Percentiles rank a stretch among this genome's conserved stretches.
Evolutionary conservation across 2,888 invertebrate species (phyloP).

Genomic region (Platycheirus albimanus): DNA sequence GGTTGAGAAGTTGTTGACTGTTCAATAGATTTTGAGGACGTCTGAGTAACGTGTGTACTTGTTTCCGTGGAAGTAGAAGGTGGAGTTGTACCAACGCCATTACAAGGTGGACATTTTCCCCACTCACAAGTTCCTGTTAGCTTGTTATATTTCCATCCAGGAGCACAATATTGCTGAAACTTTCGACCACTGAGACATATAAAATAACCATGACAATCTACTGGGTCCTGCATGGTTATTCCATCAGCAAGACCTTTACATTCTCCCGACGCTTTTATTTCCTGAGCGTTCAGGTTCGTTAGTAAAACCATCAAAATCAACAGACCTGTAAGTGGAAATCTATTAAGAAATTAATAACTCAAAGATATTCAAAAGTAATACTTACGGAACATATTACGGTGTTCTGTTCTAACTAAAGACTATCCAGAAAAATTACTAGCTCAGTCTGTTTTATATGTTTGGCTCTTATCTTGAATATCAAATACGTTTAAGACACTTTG

Average conservation of each 20-base stretch:
- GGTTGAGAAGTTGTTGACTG: too few relatives aligned
- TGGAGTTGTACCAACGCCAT: too few relatives aligned
- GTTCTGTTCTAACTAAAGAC: not conserved
- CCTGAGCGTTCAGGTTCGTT: not conserved
- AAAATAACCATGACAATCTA: conserved; percentile 74
- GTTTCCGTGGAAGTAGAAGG: too few relatives aligned
- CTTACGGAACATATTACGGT: conserved; percentile 17
- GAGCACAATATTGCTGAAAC: conserved; percentile 64
- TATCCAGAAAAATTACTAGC: not conserved
- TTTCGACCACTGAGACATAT: conserved; percentile 54
- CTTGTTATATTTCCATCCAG: conserved; percentile 55
- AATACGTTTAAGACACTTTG: not conserved
- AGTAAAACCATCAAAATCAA: not conserved
- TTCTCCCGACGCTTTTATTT: not conserved
- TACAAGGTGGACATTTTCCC: conserved; percentile 74
- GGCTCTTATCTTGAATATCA: conserved; percentile 3
- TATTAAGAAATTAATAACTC: not conserved
- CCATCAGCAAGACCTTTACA: conserved; percentile 12
- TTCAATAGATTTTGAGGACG: too few relatives aligned
- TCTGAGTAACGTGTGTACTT: too few relatives aligned
- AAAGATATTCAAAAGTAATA: not conserved
- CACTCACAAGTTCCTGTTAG: conserved; percentile 35
- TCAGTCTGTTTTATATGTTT: conserved; percentile 12
- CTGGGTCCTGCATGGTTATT: conserved; percentile 51
- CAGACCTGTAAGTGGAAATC: not conserved